Percentiles rank a stretch among this genome's conserved stretches.
Conservation (phyloP, 2,113 vertebrate species). For the Gallinago paraguaiae region DNA sequence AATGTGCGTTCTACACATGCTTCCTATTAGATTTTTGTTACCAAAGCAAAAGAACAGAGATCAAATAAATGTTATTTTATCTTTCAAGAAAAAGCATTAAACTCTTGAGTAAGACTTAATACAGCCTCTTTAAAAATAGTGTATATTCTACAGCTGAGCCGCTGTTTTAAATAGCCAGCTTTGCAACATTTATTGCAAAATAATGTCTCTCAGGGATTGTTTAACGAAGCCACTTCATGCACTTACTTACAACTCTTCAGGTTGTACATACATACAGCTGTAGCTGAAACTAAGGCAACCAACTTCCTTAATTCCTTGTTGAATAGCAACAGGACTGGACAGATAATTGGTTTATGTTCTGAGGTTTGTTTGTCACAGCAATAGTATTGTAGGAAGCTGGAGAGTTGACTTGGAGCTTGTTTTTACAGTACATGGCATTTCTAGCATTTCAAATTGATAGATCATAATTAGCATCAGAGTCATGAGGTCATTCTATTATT, state of each 20-base stretch:
- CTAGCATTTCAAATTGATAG: neutral
- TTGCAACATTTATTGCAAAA: neutral
- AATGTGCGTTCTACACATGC: too few relatives aligned
- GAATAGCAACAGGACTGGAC: neutral
- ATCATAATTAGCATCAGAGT: neutral
- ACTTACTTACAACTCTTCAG: neutral
- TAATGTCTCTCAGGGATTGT: neutral
- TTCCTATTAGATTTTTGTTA: neutral
- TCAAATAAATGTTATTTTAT: neutral
- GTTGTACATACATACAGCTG: neutral
- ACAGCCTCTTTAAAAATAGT: rapidly evolving
- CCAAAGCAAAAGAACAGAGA: neutral
- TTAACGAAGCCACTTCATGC: rapidly evolving
- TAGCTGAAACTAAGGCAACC: neutral
- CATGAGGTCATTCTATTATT: neutral
- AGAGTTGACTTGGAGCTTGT: neutral
- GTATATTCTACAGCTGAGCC: neutral
- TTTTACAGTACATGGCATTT: neutral
- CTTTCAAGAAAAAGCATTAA: neutral
- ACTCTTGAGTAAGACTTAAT: neutral
- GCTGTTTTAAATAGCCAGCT: neutral
- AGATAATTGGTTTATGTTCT: neutral
- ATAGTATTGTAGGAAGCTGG: neutral
- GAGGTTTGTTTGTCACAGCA: neutral
- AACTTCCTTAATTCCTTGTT: neutral